These are phyloP conservation scores for Chouioia cunea DNA, from an alignment of 2,888 invertebrate genomes.

Conservation along the genomic window DNA sequence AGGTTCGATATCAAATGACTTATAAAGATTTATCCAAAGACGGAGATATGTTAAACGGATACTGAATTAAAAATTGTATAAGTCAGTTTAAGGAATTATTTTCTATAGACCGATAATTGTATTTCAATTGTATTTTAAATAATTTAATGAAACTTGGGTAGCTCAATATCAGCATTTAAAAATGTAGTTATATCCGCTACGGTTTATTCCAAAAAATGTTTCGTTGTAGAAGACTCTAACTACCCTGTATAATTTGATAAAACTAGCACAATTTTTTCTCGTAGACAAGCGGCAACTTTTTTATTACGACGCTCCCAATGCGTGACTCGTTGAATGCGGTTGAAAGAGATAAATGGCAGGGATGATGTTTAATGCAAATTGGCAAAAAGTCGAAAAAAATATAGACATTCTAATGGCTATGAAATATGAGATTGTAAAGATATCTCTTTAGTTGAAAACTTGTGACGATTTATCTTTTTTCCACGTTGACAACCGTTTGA, in stretches of 20 bases:
- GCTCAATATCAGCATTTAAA: too few relatives aligned
- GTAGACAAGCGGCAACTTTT: slow-evolving; percentile 24
- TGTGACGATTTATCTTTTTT: slow-evolving; percentile 39
- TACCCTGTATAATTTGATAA: slow-evolving; percentile 16
- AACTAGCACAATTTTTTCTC: slow-evolving; percentile 30
- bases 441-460: slow-evolving; percentile 33
- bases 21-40: too few relatives aligned
- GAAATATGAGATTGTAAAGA: slow-evolving; percentile 45
- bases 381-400: slow-evolving; percentile 26
- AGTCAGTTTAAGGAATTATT: too few relatives aligned
- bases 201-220: neutral
- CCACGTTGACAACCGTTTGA: neutral
- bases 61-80: too few relatives aligned
- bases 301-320: slow-evolving; percentile 31
- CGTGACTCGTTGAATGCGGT: slow-evolving; percentile 26
- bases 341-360: slow-evolving; percentile 47
- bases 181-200: too few relatives aligned
- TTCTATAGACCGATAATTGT: too few relatives aligned
- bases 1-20: too few relatives aligned
- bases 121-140: too few relatives aligned
- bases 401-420: slow-evolving; percentile 37
- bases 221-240: neutral
- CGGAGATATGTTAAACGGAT: too few relatives aligned
- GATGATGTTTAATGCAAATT: slow-evolving; percentile 46
- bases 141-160: too few relatives aligned